Evolutionary conservation across 2,797 vertebrate genomes (phyloP).

Genomic region (Orestias chungarensis): DNA sequence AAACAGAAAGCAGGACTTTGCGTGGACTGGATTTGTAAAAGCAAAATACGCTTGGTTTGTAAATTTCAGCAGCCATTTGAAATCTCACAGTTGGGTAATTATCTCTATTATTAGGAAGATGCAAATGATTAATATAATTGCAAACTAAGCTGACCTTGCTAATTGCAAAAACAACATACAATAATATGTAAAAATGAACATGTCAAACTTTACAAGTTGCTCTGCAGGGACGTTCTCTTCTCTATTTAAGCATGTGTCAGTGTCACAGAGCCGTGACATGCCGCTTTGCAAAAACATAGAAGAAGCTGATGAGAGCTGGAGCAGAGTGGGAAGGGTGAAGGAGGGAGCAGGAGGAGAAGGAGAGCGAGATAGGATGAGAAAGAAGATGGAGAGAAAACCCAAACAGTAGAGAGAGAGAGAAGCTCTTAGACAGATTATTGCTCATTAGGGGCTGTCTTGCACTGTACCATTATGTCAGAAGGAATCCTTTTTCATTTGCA

Average conservation of each 20-base stretch:
- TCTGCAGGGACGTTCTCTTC: not conserved
- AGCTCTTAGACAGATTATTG: slow-evolving; percentile 99
- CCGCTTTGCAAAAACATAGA: slow-evolving; percentile 40
- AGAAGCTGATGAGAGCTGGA: slow-evolving; percentile 62
- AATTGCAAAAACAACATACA: not conserved
- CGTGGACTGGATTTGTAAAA: too few relatives aligned
- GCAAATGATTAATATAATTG: not conserved
- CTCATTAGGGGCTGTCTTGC: slow-evolving; percentile 98
- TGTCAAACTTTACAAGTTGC: not conserved
- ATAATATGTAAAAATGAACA: not conserved
- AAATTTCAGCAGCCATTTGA: not conserved
- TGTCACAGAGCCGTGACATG: slow-evolving; percentile 43
- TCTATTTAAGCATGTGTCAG: slow-evolving; percentile 9
- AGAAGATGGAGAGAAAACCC: slow-evolving; percentile 64
- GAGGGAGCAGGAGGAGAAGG: slow-evolving; percentile 17
- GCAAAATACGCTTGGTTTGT: not conserved
- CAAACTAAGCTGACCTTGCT: not conserved
- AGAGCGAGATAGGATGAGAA: slow-evolving; percentile 50
- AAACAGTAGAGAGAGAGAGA: slow-evolving; percentile 50
- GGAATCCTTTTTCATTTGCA: slow-evolving; percentile 99
- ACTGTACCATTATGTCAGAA: slow-evolving; percentile 98
- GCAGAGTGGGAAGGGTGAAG: slow-evolving; percentile 17
- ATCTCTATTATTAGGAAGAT: not conserved
- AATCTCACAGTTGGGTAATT: not conserved
- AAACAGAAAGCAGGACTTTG: not conserved